Base-by-base conservation (phyloP, 2,113 vertebrate genomes). In the Taurulus bubalis region DNA sequence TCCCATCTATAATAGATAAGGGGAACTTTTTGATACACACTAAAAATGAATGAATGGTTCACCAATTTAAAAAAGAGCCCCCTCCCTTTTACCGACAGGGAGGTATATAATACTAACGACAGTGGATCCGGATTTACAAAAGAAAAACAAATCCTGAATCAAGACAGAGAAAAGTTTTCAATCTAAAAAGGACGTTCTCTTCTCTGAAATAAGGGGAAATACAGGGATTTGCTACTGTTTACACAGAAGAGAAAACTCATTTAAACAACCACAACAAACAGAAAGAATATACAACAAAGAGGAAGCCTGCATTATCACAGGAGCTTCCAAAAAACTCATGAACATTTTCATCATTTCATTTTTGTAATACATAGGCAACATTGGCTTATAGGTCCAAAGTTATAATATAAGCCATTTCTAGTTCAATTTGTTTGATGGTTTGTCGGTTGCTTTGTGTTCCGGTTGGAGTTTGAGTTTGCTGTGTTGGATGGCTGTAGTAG, bases 351-450 rank as follows among this genome's bases (percentile, higher is more conserved):
- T 95, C 91, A 88, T 97, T 96, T 94, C 87, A 93, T 94, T 97
- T 96, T 98, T 96, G 96, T 99, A 98, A 98, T 99, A 99, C 98
- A 99, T 98, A 99, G 98, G 98, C 98, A 99, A 98, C 98, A 96
- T 96, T 98, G 98, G 98, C 98, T 99, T 99, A 99, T 98, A 98
- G 98, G 98, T 98, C 98, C 98, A 98, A 97, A 98, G 97, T 97
- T 98, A 98, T 97, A 97, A 96, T 98, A 98, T 99, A 99, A 99
- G 98, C 98, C 98, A 98, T 96, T 95, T 96, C 96, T 96, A 98
- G 98, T 99, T 97, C 96, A 95, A 96, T 95, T 94, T 94, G 96
- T 95, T 90, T 94, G 93, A 95, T 94, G 95, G 92, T 96, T 90
- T 94, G 92, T 95, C 82, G 92, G 95, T 91, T 94, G 86, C 91